These are phyloP conservation scores for Drosophila yooni DNA, from an alignment of 2,888 invertebrate genomes.

Conservation along the genomic window DNA sequence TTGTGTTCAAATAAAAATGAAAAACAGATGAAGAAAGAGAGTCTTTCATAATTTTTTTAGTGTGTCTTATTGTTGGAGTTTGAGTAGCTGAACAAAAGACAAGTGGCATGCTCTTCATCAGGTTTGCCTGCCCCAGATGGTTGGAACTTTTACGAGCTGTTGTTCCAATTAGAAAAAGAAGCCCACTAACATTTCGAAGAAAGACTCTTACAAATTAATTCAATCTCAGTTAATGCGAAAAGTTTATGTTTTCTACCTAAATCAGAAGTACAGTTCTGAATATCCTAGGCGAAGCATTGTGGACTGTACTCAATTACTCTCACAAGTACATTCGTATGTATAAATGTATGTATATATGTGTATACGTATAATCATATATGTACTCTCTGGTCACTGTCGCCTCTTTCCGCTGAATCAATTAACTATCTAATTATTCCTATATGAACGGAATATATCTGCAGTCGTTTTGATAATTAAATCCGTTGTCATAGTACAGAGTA, in stretches of 20 bases:
- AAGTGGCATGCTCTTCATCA: slow-evolving; percentile 15
- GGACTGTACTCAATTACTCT: not conserved
- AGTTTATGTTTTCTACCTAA: slow-evolving; percentile 41
- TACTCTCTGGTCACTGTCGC: not conserved
- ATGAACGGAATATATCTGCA: not conserved
- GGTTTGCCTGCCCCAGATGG: slow-evolving; percentile 9
- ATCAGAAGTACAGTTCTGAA: not conserved
- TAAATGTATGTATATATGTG: not conserved
- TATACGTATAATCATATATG: not conserved
- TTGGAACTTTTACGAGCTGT: slow-evolving; percentile 48
- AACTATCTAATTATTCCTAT: not conserved
- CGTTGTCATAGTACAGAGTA: not conserved
- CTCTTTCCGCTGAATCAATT: not conserved
- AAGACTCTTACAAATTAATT: slow-evolving; percentile 44
- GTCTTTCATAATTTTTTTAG: slow-evolving; percentile 19
- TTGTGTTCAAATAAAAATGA: slow-evolving; percentile 31
- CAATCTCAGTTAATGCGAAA: slow-evolving; percentile 57
- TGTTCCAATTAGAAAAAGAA: slow-evolving; percentile 57
- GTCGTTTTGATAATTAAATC: not conserved
- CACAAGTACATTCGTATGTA: not conserved
- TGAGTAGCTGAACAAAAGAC: slow-evolving; percentile 12
- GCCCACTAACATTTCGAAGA: slow-evolving; percentile 17
- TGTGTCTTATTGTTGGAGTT: slow-evolving; percentile 9
- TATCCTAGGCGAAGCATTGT: not conserved
- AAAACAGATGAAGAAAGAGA: not conserved